A percentile compares a stretch with the other conserved stretches of the same genome.
phyloP scores from a whole-genome alignment of 2,113 vertebrate species.

The Crotalus horridus region DNA sequence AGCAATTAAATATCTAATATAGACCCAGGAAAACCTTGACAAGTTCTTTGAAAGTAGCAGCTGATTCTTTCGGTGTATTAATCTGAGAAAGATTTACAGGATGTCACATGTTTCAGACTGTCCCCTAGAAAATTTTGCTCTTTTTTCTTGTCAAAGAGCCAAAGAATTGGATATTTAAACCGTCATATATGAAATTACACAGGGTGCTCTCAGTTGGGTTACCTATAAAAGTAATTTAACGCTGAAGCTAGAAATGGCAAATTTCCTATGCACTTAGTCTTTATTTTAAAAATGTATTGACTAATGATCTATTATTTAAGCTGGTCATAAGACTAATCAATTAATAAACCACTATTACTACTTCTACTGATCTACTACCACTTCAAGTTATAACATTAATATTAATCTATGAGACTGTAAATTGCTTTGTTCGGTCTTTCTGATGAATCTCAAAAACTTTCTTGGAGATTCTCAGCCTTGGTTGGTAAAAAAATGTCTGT shows the following conservation, averaged over 20 bases:
- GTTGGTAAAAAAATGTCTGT: not conserved
- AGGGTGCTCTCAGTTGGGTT: not conserved
- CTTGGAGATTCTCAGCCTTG: not conserved
- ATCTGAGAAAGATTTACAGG: not conserved
- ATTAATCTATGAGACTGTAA: not conserved
- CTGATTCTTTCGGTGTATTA: not conserved
- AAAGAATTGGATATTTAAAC: not conserved
- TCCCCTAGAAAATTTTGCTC: not conserved
- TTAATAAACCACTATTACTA: no score
- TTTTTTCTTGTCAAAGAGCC: not conserved
- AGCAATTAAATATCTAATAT: not conserved
- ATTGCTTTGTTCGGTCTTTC: not conserved
- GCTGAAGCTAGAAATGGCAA: not conserved
- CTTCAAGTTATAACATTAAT: not conserved
- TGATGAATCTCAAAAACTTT: not conserved
- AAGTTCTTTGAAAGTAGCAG: not conserved
- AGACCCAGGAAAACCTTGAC: not conserved
- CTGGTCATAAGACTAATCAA: no score
- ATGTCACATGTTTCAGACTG: not conserved
- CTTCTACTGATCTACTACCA: no score
- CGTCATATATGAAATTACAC: not conserved
- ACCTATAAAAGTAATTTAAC: not conserved
- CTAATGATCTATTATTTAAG: not conserved
- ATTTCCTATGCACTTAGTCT: not conserved
- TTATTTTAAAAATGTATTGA: not conserved